Percentiles rank a stretch among this genome's conserved stretches.
These are phyloP conservation scores for Hoplostethus atlanticus DNA, from an alignment of 2,797 vertebrate species.

Conservation along the genomic window DNA sequence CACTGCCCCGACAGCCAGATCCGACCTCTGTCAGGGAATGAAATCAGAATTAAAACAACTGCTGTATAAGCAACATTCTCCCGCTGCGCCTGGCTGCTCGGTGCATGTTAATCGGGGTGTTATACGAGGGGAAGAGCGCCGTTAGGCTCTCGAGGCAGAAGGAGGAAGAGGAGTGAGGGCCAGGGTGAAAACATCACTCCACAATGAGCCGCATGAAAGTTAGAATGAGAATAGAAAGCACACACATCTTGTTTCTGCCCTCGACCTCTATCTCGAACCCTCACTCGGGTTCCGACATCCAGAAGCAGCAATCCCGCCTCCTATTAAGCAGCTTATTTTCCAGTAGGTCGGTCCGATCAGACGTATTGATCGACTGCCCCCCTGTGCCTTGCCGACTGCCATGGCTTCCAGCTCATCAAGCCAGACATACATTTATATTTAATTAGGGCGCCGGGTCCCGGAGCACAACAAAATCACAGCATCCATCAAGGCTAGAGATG, in stretches of 20 bases:
- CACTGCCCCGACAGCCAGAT: constrained; percentile 12
- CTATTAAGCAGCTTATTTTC: neutral
- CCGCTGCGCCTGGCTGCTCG: neutral
- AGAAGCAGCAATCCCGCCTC: constrained; percentile 1
- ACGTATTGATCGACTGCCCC: constrained; percentile 5
- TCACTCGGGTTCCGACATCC: constrained; percentile 1
- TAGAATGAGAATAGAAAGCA: constrained; percentile 7
- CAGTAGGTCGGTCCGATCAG: neutral
- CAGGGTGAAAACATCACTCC: neutral
- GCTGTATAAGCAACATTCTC: constrained; percentile 27
- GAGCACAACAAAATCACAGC: neutral
- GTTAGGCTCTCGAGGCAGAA: neutral
- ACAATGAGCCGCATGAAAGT: neutral
- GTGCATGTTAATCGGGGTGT: constrained; percentile 35
- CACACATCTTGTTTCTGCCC: constrained; percentile 1
- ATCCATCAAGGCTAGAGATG: constrained; percentile 2
- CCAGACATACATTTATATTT: constrained; percentile 12
- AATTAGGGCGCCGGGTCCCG: neutral
- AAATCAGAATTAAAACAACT: constrained; percentile 51
- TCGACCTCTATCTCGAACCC: neutral
- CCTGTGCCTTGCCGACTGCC: neutral
- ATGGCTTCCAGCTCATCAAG: neutral
- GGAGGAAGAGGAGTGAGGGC: neutral
- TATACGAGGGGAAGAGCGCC: neutral
- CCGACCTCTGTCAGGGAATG: constrained; percentile 50